Conservation (phyloP, 2,113 vertebrate species). For the chimpanzee (Pan troglodytes) region NHGRI_mPanTro3-v2.1_pri NC_072409.2:87602001-87602500, state of each 20-base stretch:
- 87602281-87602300: background rate
- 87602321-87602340: background rate
- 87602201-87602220: background rate
- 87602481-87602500: slow-evolving; percentile 14
- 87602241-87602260: background rate
- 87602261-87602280: background rate
- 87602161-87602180: background rate
- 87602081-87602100: background rate
- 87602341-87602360: background rate
- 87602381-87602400: background rate
- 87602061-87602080: background rate
- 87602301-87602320: background rate
- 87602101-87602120: background rate
- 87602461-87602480: slow-evolving; percentile 18
- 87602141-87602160: background rate
- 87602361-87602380: background rate
- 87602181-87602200: background rate
- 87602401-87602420: background rate
- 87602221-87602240: background rate
- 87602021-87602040: background rate
- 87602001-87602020: background rate
- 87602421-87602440: background rate
- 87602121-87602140: background rate
- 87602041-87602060: background rate
- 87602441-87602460: slow-evolving; percentile 6